phyloP scores from a whole-genome alignment of 1,140 invertebrate species.

The Drosophila santomea region DNA sequence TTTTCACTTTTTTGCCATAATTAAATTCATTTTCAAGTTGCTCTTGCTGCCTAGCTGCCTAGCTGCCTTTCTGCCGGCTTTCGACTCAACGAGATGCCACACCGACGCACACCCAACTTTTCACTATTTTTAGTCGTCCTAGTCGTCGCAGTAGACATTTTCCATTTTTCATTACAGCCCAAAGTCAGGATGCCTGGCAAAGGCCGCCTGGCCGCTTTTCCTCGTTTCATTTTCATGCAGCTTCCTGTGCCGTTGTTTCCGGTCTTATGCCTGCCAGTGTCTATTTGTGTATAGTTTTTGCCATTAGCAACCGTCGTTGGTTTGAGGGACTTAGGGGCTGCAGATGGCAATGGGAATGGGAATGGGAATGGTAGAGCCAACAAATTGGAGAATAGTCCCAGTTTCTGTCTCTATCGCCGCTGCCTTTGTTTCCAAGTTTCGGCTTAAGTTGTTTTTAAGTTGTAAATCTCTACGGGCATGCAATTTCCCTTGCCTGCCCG shows the following conservation, averaged over 20 bases:
- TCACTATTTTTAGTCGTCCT: constrained; percentile 47
- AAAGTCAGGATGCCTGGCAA: constrained; percentile 33
- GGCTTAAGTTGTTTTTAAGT: constrained; percentile 83
- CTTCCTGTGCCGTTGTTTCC: constrained; percentile 80
- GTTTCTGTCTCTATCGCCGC: constrained; percentile 22
- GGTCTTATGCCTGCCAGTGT: constrained; percentile 66
- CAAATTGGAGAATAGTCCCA: constrained; percentile 49
- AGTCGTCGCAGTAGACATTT: constrained; percentile 65
- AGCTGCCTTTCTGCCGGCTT: constrained; percentile 29
- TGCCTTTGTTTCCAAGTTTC: constrained; percentile 74
- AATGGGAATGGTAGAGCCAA: constrained; percentile 39
- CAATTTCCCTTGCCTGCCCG: constrained; percentile 48
- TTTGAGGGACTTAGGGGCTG: neutral
- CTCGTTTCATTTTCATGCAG: constrained; percentile 80
- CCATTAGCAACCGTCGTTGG: constrained; percentile 59
- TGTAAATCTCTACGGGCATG: constrained; percentile 78
- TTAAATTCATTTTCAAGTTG: constrained; percentile 83
- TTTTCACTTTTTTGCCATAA: constrained; percentile 82
- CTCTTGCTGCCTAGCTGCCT: constrained; percentile 40
- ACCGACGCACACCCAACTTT: constrained; percentile 42
- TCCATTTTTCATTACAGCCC: constrained; percentile 78
- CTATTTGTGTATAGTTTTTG: constrained; percentile 74
- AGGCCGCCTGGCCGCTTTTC: constrained; percentile 9
- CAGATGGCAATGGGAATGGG: neutral
- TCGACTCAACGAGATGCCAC: constrained; percentile 39